A percentile compares a stretch with the other conserved stretches of the same genome.
Evolutionary conservation across 1,140 invertebrate genomes (phyloP).

Genomic region (Leguminivora glycinivorella): DNA sequence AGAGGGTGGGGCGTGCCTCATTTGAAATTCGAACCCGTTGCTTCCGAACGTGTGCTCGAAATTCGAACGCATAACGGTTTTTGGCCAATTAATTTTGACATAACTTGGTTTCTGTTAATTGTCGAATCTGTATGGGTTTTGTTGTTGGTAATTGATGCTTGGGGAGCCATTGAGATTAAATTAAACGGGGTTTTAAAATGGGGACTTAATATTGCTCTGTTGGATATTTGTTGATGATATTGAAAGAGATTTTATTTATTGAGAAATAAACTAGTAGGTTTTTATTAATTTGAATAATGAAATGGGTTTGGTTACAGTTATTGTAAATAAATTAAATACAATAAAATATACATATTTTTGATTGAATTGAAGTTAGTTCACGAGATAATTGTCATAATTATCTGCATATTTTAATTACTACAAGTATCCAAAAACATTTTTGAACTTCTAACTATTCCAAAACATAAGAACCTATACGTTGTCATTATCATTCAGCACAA

Average conservation of each 20-base stretch:
- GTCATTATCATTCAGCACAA: no score
- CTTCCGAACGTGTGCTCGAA: slow-evolving; percentile 75
- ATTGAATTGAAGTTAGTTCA: no score
- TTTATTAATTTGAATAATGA: no score
- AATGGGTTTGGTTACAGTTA: no score
- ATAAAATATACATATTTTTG: no score
- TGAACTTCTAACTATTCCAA: no score
- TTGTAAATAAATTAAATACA: no score
- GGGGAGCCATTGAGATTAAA: neutral
- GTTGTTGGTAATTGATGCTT: slow-evolving; percentile 51
- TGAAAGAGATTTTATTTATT: neutral
- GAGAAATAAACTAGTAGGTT: no score
- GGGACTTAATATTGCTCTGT: neutral
- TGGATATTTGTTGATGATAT: neutral
- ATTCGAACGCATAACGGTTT: slow-evolving; percentile 55
- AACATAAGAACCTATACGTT: no score
- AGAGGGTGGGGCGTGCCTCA: slow-evolving; percentile 72
- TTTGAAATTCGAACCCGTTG: slow-evolving; percentile 76
- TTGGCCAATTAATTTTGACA: slow-evolving; percentile 75
- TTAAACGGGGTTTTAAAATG: slow-evolving; percentile 4
- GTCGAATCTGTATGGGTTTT: slow-evolving; percentile 45
- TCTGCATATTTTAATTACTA: no score
- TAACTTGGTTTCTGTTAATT: slow-evolving; percentile 60
- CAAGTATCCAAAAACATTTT: no score
- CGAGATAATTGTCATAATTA: no score